A percentile compares a stretch with the other conserved stretches of the same genome.
phyloP scores from a whole-genome alignment of 2,888 invertebrate species.

The Epirrhoe alternata region DNA sequence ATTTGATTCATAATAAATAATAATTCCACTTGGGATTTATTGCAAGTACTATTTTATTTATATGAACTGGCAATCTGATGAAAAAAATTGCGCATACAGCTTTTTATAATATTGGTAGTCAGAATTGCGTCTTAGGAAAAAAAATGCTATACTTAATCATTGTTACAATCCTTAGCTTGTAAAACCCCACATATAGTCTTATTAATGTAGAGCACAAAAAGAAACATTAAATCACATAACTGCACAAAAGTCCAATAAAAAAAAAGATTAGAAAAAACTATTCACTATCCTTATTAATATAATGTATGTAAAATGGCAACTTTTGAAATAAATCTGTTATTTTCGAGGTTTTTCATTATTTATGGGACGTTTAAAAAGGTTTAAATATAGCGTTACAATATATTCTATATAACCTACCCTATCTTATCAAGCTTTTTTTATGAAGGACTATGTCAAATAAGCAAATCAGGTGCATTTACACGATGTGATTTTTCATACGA shows the following conservation, averaged over 20 bases:
- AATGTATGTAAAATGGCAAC: not conserved
- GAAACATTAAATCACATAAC: not conserved
- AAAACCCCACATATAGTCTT: conserved; percentile 7
- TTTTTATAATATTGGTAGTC: not conserved
- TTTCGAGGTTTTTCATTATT: not conserved
- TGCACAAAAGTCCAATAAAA: not conserved
- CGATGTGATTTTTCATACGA: too few relatives aligned
- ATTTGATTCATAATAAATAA: not conserved
- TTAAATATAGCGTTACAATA: not conserved
- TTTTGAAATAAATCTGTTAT: not conserved
- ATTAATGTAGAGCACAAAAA: not conserved
- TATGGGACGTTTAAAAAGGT: not conserved
- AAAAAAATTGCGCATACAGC: not conserved
- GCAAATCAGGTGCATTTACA: too few relatives aligned
- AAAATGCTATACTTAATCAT: not conserved
- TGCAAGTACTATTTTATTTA: not conserved
- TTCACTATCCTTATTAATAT: not conserved
- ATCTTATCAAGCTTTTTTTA: not conserved
- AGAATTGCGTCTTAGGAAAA: not conserved
- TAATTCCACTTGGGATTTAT: not conserved
- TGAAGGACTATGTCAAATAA: conserved; percentile 6
- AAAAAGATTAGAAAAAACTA: not conserved
- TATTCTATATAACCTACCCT: not conserved
- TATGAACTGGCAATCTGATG: not conserved
- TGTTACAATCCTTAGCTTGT: conserved; percentile 4